Percentiles rank a stretch among this genome's conserved stretches.
phyloP scores from a whole-genome alignment of 1,140 invertebrate species.

The Steinernema khuongi region DNA sequence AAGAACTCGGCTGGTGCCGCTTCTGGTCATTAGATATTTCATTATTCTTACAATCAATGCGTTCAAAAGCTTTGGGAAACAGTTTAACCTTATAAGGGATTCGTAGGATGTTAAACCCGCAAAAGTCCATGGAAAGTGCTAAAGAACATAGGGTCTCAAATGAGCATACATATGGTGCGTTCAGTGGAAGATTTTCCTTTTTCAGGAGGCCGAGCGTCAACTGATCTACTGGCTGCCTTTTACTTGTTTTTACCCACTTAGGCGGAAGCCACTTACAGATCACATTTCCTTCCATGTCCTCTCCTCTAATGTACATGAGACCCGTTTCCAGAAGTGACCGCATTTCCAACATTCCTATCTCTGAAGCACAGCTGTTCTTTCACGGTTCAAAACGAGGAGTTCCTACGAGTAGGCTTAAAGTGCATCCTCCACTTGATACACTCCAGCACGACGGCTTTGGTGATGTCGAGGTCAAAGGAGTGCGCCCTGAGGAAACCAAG shows the following conservation, averaged over 20 bases:
- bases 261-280: slow-evolving; percentile 23
- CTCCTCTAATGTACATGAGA: slow-evolving; percentile 34
- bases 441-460: slow-evolving; percentile 32
- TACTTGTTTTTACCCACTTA: too few species aligned
- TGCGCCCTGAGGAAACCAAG: slow-evolving; percentile 22
- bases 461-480: slow-evolving; percentile 34
- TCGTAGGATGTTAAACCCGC: too few species aligned
- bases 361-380: background rate
- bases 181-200: too few species aligned
- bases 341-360: slow-evolving; percentile 29
- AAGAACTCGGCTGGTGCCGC: too few species aligned
- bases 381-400: background rate
- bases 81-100: too few species aligned
- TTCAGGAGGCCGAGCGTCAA: too few species aligned
- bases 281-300: slow-evolving; percentile 27
- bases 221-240: too few species aligned
- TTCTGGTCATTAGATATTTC: background rate
- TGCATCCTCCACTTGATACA: slow-evolving; percentile 34
- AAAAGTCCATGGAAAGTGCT: too few species aligned
- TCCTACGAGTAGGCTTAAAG: slow-evolving; percentile 32
- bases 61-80: too few species aligned
- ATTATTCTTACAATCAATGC: background rate
- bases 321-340: slow-evolving; percentile 28
- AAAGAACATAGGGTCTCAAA: too few species aligned
- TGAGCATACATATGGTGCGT: too few species aligned